Evolutionary conservation across 2,113 vertebrate species (phyloP), one percentile per base, ranked within the genome.

Genomic region (Odocoileus virginianus): DNA sequence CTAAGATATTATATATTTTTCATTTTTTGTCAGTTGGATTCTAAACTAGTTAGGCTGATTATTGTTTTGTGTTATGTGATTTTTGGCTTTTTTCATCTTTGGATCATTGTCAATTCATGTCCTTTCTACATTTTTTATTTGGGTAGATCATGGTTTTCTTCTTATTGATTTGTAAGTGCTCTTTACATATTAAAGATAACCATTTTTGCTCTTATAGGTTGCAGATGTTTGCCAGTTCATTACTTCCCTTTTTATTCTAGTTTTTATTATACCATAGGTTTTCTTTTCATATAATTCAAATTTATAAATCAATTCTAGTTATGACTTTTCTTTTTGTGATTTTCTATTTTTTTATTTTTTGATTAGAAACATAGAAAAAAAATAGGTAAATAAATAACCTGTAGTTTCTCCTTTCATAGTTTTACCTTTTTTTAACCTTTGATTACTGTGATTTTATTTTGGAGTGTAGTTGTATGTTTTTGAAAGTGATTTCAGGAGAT

Each of bases 261-360:
- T 85, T 95, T 82, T 94, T 79, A 23, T 71, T 81, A 23, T 52
- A 21, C 12, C 1, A 27, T 87, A 52, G 76, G 33, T 89, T 92
- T 95, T 92, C 52, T 90, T 95, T 95, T 79, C 50, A 87, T 40
- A 64, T 33, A 71, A 95, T 30, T 89, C 61, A 55, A 86, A 93
- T 54, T 81, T 82, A 89, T 85, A 33, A 64, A 50, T 79, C 50
- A 71, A 57, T 92, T 92, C 15, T 12, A 64, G 76, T 93, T 74
- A 43, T 84, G 28, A 58, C 74, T 79, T 95, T 96, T 95, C 15
- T 11, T 61, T 76, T 93, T 71, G n/a, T 84, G 33, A 57, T 74
- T 78, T 95, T 95, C 67, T 97, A 67, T 64, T 67, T 96, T 93
- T 90, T 82, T 0, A 64, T 89, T 89, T 93, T 90, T 19, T 54